phyloP scores from a whole-genome alignment of 1,140 invertebrate genomes.

The Trypoxylus dichotomus region DNA sequence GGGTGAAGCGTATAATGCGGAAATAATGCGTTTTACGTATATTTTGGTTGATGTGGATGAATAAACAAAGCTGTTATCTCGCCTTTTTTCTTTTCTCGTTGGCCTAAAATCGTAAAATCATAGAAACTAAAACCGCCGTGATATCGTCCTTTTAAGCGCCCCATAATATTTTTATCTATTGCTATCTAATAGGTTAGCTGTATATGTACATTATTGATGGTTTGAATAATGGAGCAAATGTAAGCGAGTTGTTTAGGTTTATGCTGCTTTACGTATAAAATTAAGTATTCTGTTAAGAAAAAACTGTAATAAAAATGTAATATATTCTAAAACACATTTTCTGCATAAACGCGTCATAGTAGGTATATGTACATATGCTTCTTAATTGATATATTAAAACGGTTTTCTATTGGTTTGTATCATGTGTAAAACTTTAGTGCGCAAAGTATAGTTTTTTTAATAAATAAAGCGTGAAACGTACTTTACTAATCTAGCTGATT shows the following conservation, averaged over 20 bases:
- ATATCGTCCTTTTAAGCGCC: neutral
- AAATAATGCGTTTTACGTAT: constrained; percentile 21
- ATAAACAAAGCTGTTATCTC: constrained; percentile 22
- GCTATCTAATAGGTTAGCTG: neutral
- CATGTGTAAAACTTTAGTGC: no score
- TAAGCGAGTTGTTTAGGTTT: neutral
- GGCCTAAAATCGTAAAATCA: neutral
- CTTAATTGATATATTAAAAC: no score
- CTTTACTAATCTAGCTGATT: no score
- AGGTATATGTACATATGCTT: no score
- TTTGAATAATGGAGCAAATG: neutral
- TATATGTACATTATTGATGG: neutral
- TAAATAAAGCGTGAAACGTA: no score
- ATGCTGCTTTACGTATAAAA: neutral
- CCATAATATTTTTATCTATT: constrained; percentile 7
- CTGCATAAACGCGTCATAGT: no score
- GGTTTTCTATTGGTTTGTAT: no score
- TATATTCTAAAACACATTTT: no score
- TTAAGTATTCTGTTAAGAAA: neutral
- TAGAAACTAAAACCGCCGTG: neutral
- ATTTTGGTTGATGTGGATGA: constrained; percentile 14
- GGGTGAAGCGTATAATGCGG: constrained; percentile 2
- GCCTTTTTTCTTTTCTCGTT: neutral
- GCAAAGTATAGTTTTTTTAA: no score
- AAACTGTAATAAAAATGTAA: no score